These are phyloP conservation scores for Pipistrellus kuhlii DNA, from an alignment of 2,797 vertebrate species.

Conservation along the genomic window DNA sequence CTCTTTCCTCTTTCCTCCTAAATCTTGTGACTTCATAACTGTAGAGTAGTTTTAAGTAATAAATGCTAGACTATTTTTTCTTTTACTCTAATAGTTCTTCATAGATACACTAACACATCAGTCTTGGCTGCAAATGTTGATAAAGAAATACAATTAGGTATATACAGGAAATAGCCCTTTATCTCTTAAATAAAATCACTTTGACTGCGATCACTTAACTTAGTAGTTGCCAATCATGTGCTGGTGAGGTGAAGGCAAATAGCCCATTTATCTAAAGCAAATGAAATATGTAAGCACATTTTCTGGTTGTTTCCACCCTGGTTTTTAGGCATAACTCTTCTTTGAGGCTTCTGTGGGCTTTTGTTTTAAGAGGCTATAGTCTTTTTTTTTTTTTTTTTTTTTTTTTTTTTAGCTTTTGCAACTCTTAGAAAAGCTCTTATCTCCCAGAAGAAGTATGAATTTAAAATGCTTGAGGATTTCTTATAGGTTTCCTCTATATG, in stretches of 20 bases:
- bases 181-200: neutral
- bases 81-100: neutral
- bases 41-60: neutral
- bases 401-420: neutral
- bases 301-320: neutral
- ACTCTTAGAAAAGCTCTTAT: neutral
- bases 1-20: neutral
- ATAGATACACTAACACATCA: neutral
- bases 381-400: neutral
- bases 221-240: neutral
- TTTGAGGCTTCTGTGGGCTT: neutral
- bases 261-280: no score
- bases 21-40: neutral
- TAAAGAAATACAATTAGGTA: neutral
- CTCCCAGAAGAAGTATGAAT: conserved; percentile 22
- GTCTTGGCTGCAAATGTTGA: neutral
- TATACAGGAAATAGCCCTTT: neutral
- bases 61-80: neutral
- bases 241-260: no score
- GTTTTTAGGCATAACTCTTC: conserved; percentile 24
- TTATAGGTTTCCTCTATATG: conserved; percentile 28
- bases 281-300: neutral
- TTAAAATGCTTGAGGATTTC: conserved; percentile 36
- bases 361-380: neutral
- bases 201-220: neutral